Percentiles rank a stretch among this genome's conserved stretches.
phyloP scores from a whole-genome alignment of 2,797 vertebrate genomes.

The Momotus momota region DNA sequence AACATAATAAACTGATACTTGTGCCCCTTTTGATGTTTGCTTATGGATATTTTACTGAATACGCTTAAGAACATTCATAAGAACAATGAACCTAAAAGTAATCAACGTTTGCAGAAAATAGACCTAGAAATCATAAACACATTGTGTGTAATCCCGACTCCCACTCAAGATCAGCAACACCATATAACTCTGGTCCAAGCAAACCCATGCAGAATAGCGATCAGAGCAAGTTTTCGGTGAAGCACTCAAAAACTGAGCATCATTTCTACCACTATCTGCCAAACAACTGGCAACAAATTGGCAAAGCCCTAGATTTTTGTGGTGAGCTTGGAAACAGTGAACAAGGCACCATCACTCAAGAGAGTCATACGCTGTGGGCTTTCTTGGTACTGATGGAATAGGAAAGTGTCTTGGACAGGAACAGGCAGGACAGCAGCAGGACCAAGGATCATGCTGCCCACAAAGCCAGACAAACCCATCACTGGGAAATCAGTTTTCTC shows the following conservation, averaged over 20 bases:
- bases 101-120: slow-evolving; percentile 14
- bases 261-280: neutral
- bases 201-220: neutral
- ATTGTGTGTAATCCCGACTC: neutral
- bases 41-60: slow-evolving; percentile 29
- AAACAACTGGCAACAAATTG: neutral
- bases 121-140: neutral
- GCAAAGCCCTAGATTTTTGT: neutral
- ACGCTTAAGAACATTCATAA: neutral
- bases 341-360: neutral
- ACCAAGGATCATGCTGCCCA: neutral
- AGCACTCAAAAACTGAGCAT: neutral
- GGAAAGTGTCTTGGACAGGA: neutral
- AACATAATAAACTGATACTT: neutral
- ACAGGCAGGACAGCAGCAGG: neutral
- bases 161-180: neutral
- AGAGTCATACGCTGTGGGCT: neutral
- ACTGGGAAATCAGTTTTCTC: neutral
- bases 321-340: neutral
- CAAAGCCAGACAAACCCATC: neutral
- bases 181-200: neutral
- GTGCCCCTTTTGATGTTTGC: neutral
- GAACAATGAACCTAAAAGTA: neutral
- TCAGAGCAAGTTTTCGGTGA: neutral
- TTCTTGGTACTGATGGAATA: neutral